Base-by-base conservation (phyloP, 2,797 vertebrate species). In the Triplophysa bombifrons region DNA sequence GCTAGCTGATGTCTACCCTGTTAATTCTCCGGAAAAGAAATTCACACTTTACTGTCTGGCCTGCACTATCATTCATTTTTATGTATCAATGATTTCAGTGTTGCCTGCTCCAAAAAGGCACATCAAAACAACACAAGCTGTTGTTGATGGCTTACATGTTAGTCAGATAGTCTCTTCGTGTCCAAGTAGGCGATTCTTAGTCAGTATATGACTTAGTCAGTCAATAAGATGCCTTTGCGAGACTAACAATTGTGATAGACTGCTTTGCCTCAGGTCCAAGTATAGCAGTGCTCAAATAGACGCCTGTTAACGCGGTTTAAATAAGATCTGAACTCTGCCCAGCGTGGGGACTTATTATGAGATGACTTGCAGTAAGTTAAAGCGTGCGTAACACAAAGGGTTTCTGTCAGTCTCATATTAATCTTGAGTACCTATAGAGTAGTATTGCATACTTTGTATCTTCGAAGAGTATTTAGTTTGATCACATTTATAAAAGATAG, bases 281-380 rank as follows among this genome's bases (percentile, higher is more conserved):
- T 81, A 79, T 74, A 83, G 81, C 64, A 44, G 13, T 79, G 76
- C 66, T 60, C 22, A 76, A 22, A 60, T 70, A 68, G 66, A 68
- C 34, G 41, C 61, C 77, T 72, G 60, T 51, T 78, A 78, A 38
- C 79, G 34, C 10, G 70, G 60, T 25, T 55, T 53, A 61, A 68
- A 80, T 76, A 30, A 55, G 58, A 56, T 16, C 66, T 38, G 55
- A 63, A n/a, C 46, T 48, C 25, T 17, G 27, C 16, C 38, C 13
- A 41, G 13, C 30, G 20, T 46, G 2, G 25, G 20, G 11, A 30
- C 27, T 13, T 44, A 10, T 41, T 74, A 74, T 65, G n/a, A 55
- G 34, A 64, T 13, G 27, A 41, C 61, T 22, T 75, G 10, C 3
- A 4, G 22, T n/a, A 56, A 20, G 34, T 30, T 61, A 27, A 27